A percentile compares a stretch with the other conserved stretches of the same genome.
Evolutionary conservation across 2,888 invertebrate genomes (phyloP).

Genomic region (Charanyca ferruginea): DNA sequence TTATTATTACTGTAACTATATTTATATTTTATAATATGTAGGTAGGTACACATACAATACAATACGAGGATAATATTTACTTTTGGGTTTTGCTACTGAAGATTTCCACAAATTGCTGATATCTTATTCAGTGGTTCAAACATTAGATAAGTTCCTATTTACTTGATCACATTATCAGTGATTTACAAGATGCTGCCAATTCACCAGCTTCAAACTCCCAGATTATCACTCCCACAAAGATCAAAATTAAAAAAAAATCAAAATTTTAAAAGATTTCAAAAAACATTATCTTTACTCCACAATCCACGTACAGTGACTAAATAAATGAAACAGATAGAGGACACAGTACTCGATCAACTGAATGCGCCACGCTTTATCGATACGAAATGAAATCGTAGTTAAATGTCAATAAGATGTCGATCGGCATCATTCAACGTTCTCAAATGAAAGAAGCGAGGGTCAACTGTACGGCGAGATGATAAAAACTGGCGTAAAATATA

Average conservation of each 20-base stretch:
- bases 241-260: neutral
- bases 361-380: slow-evolving; percentile 8
- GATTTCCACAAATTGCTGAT: slow-evolving; percentile 3
- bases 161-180: too few relatives aligned
- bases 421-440: slow-evolving; percentile 52
- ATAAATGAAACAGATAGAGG: slow-evolving; percentile 1
- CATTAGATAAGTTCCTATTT: neutral
- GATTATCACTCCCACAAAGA: neutral
- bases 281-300: neutral
- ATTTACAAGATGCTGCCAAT: too few relatives aligned
- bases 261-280: neutral
- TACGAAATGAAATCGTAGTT: slow-evolving; percentile 49
- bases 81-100: neutral
- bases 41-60: too few relatives aligned
- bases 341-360: slow-evolving; percentile 1
- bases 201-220: neutral
- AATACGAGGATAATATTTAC: neutral
- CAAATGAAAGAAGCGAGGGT: slow-evolving; percentile 56
- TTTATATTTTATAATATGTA: too few relatives aligned
- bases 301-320: neutral
- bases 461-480: slow-evolving; percentile 61
- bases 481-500: slow-evolving; percentile 74
- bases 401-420: slow-evolving; percentile 56
- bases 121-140: neutral
- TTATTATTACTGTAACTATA: neutral